Percentiles rank a stretch among this genome's conserved stretches.
These are phyloP conservation scores for Trachops cirrhosus DNA, from an alignment of 2,797 vertebrate species.

Conservation along the genomic window DNA sequence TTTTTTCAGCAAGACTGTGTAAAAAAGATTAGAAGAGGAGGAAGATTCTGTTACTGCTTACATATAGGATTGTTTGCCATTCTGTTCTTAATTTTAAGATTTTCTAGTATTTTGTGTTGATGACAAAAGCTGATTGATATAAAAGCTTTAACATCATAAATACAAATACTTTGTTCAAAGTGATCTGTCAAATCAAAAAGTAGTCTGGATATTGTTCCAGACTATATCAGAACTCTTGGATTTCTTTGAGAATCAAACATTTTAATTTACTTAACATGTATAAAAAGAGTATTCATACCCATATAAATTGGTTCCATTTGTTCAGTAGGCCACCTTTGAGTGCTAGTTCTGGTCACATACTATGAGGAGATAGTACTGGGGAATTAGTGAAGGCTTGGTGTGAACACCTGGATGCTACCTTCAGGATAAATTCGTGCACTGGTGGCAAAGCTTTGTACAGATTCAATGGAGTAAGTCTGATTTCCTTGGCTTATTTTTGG, in stretches of 20 bases:
- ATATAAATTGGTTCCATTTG: not conserved
- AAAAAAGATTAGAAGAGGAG: too few species aligned
- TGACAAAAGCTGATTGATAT: not conserved
- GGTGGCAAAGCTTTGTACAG: not conserved
- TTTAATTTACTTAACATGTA: not conserved
- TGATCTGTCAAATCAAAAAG: not conserved
- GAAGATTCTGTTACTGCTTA: not conserved
- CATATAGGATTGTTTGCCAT: not conserved
- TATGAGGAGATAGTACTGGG: not conserved
- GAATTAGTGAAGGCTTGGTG: not conserved
- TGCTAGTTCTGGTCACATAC: not conserved
- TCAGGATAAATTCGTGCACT: not conserved
- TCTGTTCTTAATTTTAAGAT: not conserved
- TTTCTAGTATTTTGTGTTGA: not conserved
- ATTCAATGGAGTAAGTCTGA: not conserved
- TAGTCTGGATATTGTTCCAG: not conserved
- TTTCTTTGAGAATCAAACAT: not conserved
- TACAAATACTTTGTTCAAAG: not conserved
- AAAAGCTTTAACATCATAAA: not conserved
- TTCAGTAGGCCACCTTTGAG: not conserved
- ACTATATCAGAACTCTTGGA: not conserved
- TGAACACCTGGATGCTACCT: not conserved
- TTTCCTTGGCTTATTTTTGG: not conserved
- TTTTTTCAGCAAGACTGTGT: not conserved
- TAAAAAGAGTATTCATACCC: not conserved